Evolutionary conservation across 2,797 vertebrate species (phyloP).

Genomic region (Sorex maritimensis): DNA sequence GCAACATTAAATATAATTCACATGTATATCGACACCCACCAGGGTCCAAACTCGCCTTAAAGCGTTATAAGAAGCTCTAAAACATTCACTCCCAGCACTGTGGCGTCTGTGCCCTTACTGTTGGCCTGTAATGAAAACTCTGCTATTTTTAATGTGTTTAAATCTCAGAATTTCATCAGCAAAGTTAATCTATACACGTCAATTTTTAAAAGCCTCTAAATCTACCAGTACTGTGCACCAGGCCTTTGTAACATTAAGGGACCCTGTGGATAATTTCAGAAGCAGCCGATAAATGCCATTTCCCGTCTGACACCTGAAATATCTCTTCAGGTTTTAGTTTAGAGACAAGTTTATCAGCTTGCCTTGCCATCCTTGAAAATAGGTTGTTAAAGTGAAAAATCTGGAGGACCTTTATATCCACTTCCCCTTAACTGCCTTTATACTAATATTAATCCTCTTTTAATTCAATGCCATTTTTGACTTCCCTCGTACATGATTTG

Average conservation of each 20-base stretch:
- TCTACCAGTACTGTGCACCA: neutral
- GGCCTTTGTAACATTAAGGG: constrained; percentile 14
- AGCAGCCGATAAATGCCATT: neutral
- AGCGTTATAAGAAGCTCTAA: neutral
- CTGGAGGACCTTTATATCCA: neutral
- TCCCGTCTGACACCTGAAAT: neutral
- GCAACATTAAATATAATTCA: constrained; percentile 38
- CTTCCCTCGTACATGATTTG: neutral
- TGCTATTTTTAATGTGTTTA: neutral
- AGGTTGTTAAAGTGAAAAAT: constrained; percentile 63
- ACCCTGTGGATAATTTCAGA: neutral
- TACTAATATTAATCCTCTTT: constrained; percentile 24
- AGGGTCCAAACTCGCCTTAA: neutral
- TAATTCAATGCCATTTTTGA: neutral
- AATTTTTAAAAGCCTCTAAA: neutral
- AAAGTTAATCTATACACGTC: neutral
- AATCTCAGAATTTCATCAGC: constrained; percentile 38
- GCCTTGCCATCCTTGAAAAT: constrained; percentile 61
- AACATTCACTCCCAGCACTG: too few species aligned
- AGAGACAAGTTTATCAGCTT: constrained; percentile 63
- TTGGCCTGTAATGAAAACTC: neutral
- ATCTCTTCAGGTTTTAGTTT: constrained; percentile 61
- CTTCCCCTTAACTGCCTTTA: neutral
- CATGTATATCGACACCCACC: neutral
- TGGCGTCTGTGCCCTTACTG: neutral